These are phyloP conservation scores for Maccullochella peelii DNA, from an alignment of 2,113 vertebrate genomes.

Conservation along the genomic window DNA sequence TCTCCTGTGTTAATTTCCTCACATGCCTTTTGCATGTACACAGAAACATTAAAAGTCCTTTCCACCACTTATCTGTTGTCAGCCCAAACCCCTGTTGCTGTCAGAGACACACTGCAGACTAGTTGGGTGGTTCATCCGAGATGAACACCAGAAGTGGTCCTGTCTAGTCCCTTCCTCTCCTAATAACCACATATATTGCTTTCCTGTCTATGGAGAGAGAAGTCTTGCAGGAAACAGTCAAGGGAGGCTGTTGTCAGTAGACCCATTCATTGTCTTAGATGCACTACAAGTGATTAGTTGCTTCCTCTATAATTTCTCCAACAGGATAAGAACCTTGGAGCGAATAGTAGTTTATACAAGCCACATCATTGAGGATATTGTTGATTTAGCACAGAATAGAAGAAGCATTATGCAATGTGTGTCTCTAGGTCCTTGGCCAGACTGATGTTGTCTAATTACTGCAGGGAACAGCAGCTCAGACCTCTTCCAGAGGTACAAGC, in stretches of 20 bases:
- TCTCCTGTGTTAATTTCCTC: not conserved
- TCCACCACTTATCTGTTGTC: conserved; percentile 27
- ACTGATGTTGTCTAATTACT: conserved; percentile 19
- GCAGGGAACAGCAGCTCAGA: not conserved
- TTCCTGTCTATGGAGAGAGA: conserved; percentile 22
- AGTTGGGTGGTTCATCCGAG: conserved; percentile 55
- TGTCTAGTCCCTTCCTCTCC: conserved; percentile 50
- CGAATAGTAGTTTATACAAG: conserved; percentile 35
- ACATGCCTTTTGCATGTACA: not conserved
- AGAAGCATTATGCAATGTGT: not conserved
- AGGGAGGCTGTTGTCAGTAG: conserved; percentile 35
- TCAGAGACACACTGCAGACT: conserved; percentile 39
- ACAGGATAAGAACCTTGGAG: conserved; percentile 38
- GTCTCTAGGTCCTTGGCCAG: conserved; percentile 2
- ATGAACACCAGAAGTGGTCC: conserved; percentile 56
- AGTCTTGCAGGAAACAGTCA: conserved; percentile 41
- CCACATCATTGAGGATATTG: conserved; percentile 27
- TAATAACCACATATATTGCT: conserved; percentile 36
- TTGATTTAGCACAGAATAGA: conserved; percentile 43
- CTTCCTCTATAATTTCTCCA: conserved; percentile 54
- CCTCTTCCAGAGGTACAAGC: not conserved
- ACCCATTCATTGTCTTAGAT: conserved; percentile 42
- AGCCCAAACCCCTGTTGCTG: conserved; percentile 5
- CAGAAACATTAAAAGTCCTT: conserved; percentile 19
- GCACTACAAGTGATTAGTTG: conserved; percentile 37